Evolutionary conservation across 2,797 vertebrate genomes (phyloP).

Genomic region (Spheniscus humboldti): DNA sequence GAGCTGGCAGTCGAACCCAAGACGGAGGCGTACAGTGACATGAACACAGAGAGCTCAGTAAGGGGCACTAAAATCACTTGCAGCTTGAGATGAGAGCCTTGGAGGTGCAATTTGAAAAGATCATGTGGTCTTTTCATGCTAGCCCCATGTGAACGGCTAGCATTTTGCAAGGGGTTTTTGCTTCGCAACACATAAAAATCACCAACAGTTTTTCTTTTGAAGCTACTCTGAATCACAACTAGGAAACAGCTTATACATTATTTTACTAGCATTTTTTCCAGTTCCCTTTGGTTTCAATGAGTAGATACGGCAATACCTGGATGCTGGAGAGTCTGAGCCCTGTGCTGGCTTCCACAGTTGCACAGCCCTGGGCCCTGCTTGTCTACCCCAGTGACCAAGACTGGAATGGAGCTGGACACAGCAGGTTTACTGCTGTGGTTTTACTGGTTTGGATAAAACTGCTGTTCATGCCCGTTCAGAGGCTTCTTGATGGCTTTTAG

Average conservation of each 20-base stretch:
- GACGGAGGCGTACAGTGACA: constrained; percentile 84
- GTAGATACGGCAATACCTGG: neutral
- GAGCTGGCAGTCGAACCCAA: constrained; percentile 94
- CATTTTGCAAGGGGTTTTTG: neutral
- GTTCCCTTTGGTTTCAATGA: neutral
- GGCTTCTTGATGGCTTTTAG: neutral
- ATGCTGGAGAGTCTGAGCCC: neutral
- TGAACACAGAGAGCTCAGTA: constrained; percentile 86
- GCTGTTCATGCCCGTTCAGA: neutral
- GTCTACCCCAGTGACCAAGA: neutral
- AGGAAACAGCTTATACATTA: neutral
- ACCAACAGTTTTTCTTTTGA: neutral
- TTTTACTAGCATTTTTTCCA: neutral
- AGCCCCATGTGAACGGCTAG: neutral
- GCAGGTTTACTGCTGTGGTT: neutral
- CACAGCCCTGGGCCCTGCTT: neutral
- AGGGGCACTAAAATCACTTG: neutral
- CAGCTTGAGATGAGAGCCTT: neutral
- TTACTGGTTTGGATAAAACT: neutral
- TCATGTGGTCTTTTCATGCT: no score
- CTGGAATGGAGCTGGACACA: neutral
- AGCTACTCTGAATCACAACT: neutral
- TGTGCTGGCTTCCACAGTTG: neutral
- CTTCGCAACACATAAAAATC: neutral
- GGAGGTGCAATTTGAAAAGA: neutral